Evolutionary conservation across 1,140 invertebrate species (phyloP).

Genomic region (Matsumurasca onukii): DNA sequence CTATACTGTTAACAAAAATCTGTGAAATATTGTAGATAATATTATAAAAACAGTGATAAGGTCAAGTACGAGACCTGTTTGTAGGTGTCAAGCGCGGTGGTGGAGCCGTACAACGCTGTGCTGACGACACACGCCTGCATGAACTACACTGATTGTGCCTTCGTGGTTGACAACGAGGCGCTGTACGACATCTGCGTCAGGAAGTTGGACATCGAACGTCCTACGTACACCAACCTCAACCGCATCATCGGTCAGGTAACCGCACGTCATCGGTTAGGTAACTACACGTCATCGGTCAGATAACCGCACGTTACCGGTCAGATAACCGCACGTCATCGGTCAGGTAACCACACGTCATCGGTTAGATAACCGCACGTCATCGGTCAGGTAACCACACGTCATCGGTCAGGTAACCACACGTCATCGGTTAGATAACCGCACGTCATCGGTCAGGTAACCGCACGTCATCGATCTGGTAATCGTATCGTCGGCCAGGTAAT

Average conservation of each 20-base stretch:
- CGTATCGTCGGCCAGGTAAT: too few relatives aligned
- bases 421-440: too few relatives aligned
- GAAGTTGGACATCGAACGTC: conserved; percentile 60
- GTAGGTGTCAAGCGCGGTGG: conserved; percentile 47
- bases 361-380: too few relatives aligned
- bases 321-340: too few relatives aligned
- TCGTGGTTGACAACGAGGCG: conserved; percentile 85
- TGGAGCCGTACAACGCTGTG: conserved; percentile 85
- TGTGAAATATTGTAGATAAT: neutral
- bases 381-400: too few relatives aligned
- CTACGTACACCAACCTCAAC: conserved; percentile 60
- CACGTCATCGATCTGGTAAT: conserved; percentile 55
- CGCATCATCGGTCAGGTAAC: conserved; percentile 57
- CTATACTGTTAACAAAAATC: neutral
- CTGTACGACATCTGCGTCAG: conserved; percentile 71
- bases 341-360: too few relatives aligned
- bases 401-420: too few relatives aligned
- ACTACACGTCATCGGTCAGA: too few relatives aligned
- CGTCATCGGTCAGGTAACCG: conserved; percentile 55
- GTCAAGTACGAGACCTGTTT: neutral
- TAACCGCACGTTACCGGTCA: too few relatives aligned
- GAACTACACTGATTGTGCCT: conserved; percentile 75
- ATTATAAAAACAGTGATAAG: neutral
- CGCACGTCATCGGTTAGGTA: conserved; percentile 52
- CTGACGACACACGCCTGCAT: conserved; percentile 76